Conservation (phyloP, 1,140 invertebrate species). For the Drosophila sturtevanti region DNA sequence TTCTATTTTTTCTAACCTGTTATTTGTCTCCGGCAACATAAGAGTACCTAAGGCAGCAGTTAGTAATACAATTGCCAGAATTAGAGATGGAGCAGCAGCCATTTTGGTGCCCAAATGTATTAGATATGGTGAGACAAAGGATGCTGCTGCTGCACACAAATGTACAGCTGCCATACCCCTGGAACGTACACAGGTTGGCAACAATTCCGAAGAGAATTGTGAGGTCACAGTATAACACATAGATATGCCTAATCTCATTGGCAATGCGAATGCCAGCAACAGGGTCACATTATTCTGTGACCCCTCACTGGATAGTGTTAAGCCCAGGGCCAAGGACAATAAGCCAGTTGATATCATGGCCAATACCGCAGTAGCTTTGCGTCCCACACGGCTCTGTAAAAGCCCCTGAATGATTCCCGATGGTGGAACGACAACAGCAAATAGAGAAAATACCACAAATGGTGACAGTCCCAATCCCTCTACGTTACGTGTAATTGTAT, state of each 20-base stretch:
- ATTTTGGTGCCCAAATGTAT: slow-evolving; percentile 59
- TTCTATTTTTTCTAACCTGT: slow-evolving; percentile 42
- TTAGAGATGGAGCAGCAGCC: slow-evolving; percentile 55
- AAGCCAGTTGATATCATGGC: slow-evolving; percentile 54
- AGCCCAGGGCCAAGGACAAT: slow-evolving; percentile 69
- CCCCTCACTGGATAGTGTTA: slow-evolving; percentile 52
- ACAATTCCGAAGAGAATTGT: slow-evolving; percentile 60
- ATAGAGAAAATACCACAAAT: slow-evolving; percentile 71
- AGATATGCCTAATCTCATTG: slow-evolving; percentile 63
- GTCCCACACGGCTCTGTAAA: slow-evolving; percentile 59
- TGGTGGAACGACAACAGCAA: slow-evolving; percentile 58
- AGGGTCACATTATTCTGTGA: slow-evolving; percentile 49
- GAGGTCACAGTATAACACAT: slow-evolving; percentile 67
- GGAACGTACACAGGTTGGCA: slow-evolving; percentile 67
- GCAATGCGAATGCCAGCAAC: slow-evolving; percentile 62
- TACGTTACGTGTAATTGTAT: slow-evolving; percentile 63
- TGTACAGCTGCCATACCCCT: slow-evolving; percentile 62
- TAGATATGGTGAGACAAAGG: slow-evolving; percentile 60
- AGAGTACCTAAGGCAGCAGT: slow-evolving; percentile 38
- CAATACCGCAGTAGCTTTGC: slow-evolving; percentile 60
- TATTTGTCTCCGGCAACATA: slow-evolving; percentile 65
- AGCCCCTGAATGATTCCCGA: slow-evolving; percentile 62
- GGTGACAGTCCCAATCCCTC: slow-evolving; percentile 64
- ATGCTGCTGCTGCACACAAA: slow-evolving; percentile 57
- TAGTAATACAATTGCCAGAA: slow-evolving; percentile 46